These are phyloP conservation scores for Chaetops frenatus DNA, from an alignment of 2,113 vertebrate species.

Conservation along the genomic window DNA sequence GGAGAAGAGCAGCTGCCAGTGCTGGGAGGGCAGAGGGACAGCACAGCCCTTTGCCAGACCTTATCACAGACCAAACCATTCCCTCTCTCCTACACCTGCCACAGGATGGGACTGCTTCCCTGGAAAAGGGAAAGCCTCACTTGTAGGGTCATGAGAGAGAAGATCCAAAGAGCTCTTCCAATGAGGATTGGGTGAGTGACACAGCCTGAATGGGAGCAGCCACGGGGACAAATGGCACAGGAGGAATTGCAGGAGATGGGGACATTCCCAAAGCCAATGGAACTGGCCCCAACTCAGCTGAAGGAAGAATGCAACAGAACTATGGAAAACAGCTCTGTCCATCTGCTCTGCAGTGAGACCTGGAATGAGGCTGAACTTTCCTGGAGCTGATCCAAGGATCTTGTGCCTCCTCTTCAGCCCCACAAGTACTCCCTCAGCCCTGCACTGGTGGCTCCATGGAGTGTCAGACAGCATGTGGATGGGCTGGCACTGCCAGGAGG, in stretches of 20 bases:
- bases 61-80: neutral
- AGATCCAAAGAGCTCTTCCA: neutral
- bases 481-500: neutral
- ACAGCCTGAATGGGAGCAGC: neutral
- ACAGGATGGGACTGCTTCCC: neutral
- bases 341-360: neutral
- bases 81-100: neutral
- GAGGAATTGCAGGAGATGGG: neutral
- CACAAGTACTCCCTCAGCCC: neutral
- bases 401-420: neutral
- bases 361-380: neutral
- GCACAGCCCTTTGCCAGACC: neutral
- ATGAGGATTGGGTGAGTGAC: rapidly evolving
- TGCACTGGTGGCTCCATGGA: neutral
- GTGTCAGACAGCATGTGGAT: neutral
- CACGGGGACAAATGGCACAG: rapidly evolving
- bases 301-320: neutral
- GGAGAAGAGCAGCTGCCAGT: neutral
- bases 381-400: neutral
- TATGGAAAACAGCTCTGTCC: neutral
- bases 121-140: neutral
- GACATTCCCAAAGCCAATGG: neutral
- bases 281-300: neutral
- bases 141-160: neutral
- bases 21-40: neutral